Base-by-base conservation (phyloP, 2,113 vertebrate species). In the Dasyprocta punctata region DNA sequence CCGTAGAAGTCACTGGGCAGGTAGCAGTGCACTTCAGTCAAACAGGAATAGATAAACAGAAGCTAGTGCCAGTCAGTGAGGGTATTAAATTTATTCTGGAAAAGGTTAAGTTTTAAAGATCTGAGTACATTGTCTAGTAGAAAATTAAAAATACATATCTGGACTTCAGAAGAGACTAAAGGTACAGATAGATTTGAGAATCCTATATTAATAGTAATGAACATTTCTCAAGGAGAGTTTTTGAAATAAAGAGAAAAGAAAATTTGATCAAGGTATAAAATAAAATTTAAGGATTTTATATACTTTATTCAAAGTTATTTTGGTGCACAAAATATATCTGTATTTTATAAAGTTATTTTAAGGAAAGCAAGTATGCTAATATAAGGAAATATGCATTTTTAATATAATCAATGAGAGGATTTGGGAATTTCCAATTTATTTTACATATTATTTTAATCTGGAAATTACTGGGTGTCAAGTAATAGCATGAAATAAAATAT, bases 281-380 rank as follows among this genome's bases (percentile, higher is more conserved):
- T 75, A 52, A 86, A 83, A 49, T 52, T 82, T 54, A 73, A 82
- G 12, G 78, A 60, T 47, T 41, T 80, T 80, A 16, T 38, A 14
- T 65, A 13, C 36, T 83, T 83, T 63, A n/a, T 87, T 96, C 61
- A 96, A n/a, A 92, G 92, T 90, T 95, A 1, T 92, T 97, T 86
- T 92, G 52, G 56, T 26, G 4, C 16, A n/a, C 2, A 84, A 92
- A 65, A 38, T 3, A 24, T 69, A 19, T 13, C 9, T 63, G 0
- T 88, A 17, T 84, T 80, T 61, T 75, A 86, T 71, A 90, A 77
- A 81, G 16, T 41, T 95, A 65, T 22, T 83, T 86, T 87, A 87
- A 84, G 28, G 20, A 80, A 92, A 92, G 1, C 1, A 54, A 73
- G 24, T 73, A 0, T 69, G 86, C 49, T 30, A 19, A 56, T 90